A percentile compares a stretch with the other conserved stretches of the same genome.
phyloP scores from a whole-genome alignment of 2,113 vertebrate genomes.

The Irena cyanogastra region DNA sequence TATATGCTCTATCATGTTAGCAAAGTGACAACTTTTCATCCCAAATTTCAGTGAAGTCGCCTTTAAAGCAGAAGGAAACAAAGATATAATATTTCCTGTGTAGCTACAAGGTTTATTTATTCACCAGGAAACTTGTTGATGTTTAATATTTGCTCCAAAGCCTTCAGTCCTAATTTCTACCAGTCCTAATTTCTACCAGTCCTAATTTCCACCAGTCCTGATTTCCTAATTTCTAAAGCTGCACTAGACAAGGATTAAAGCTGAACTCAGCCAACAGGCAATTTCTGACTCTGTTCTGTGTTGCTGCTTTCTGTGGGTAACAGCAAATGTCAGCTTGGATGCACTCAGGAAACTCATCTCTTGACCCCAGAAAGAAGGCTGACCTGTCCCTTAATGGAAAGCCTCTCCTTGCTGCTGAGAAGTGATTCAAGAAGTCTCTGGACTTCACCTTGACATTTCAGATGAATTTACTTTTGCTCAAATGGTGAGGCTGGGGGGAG shows the following conservation, averaged over 20 bases:
- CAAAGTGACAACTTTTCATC: not conserved
- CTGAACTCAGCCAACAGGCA: not conserved
- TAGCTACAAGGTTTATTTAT: not conserved
- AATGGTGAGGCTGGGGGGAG: not conserved
- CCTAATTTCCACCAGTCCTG: not conserved
- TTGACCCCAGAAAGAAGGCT: not conserved
- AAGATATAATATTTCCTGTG: not conserved
- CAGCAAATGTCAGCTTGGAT: not conserved
- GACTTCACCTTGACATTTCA: conserved; percentile 32
- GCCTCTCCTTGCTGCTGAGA: not conserved
- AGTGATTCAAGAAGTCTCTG: not conserved
- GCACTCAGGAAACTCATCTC: not conserved
- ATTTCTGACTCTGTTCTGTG: conserved; percentile 1
- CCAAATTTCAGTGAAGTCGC: not conserved
- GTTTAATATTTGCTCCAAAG: conserved; percentile 22
- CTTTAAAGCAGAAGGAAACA: not conserved
- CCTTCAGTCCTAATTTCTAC: not conserved
- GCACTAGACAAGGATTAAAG: not conserved
- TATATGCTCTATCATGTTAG: not conserved
- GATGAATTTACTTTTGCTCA: not conserved
- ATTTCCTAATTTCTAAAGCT: too few relatives aligned
- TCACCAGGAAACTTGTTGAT: not conserved
- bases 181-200: not conserved
- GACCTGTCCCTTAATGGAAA: not conserved
- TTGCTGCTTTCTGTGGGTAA: not conserved